Base-by-base conservation (phyloP, 2,888 invertebrate genomes). In the Oxytorus armatus region DNA sequence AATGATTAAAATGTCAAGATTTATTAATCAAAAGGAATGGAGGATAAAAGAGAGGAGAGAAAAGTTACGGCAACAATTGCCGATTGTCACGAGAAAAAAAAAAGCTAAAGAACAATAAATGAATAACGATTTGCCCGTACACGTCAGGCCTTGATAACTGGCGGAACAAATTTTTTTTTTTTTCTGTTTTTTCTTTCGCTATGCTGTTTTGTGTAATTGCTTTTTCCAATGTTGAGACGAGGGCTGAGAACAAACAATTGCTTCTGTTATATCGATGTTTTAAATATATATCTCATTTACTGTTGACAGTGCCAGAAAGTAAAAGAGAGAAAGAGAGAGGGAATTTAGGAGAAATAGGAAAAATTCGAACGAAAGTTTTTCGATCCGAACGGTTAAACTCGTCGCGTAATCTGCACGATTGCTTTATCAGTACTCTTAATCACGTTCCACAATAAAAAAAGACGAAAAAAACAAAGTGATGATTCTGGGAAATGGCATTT, bases 91-190 rank as follows among this genome's bases (percentile, higher is more conserved):
- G 70, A 8, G 5, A 8, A 10, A 25, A 14, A 18, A 36, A 16
- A 39, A 14, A 2, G 36, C 11, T n/a, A n/a, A 66, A 66, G 23
- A 49, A 49, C 36, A 44, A 53, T 33, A 39, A 65, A 57, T 39
- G 74, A 74, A 61, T 78, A 49, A 63, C 39, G 68, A 78, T 78
- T 68, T 55, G 21, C 55, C n/a, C 47, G 73, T 55, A 8, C 18
- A 55, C 44, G 55, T 53, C 69, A 23, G n/a, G 23, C n/a, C 10
- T 39, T 0, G 39, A 14, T 0, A 23, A 42, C 10, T 16, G 23
- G 5, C 18, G 8, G 0, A 7, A 0, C 0, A 7, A 36, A n/a
- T 59, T 36, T 3, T n/a, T 21, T 36, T 0, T 3, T 18, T 23
- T 14, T n/a, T 65, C n/a, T 65, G 16, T 7, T 18, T 63, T 25